Evolutionary conservation across 2,113 vertebrate genomes (phyloP).

Genomic region (Falcunculus frontatus): DNA sequence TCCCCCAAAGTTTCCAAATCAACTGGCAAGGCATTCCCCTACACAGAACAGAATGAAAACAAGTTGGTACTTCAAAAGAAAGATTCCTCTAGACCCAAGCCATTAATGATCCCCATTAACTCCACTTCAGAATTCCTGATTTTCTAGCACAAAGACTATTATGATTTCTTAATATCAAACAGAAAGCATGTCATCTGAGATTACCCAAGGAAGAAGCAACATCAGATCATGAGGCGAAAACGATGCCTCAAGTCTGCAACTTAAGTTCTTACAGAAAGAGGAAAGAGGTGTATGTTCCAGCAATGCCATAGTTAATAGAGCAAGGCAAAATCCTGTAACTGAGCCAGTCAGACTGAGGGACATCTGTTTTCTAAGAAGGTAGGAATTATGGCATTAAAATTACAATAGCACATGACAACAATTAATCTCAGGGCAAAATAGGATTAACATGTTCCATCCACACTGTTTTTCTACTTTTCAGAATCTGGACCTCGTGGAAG

Average conservation of each 20-base stretch:
- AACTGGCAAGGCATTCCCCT: background rate
- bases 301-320: background rate
- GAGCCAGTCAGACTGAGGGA: background rate
- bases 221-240: background rate
- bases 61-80: background rate
- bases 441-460: conserved; percentile 5
- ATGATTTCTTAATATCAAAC: background rate
- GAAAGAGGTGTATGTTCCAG: background rate
- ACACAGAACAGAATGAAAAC: background rate
- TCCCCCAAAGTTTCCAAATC: background rate
- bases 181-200: background rate
- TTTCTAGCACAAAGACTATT: background rate
- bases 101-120: background rate
- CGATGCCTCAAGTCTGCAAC: background rate
- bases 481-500: background rate
- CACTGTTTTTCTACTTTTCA: background rate
- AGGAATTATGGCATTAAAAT: conserved; percentile 53
- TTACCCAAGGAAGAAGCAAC: background rate
- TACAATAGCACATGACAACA: conserved; percentile 49
- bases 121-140: background rate
- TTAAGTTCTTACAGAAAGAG: background rate
- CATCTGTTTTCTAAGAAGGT: conserved; percentile 42
- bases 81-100: background rate
- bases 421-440: conserved; percentile 41
- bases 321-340: background rate